Base-by-base conservation (phyloP, 2,113 vertebrate genomes). In the Bettongia penicillata region DNA sequence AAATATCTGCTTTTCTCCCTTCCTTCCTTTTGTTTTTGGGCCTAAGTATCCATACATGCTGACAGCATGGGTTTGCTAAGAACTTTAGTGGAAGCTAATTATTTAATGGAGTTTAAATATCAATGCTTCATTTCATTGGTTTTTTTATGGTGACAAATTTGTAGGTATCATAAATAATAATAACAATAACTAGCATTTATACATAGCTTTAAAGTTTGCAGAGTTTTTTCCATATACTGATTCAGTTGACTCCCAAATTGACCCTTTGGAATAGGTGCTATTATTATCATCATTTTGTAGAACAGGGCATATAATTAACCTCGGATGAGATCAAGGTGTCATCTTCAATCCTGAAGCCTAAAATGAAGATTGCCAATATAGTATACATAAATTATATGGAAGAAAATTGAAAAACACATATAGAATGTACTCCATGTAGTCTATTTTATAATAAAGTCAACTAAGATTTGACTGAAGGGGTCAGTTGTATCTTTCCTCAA, bases 261-360 rank as follows among this genome's bases (percentile, higher is more conserved):
- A 84, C 6, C 68, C 68, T 84, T 84, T n/a, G 68, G 43, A 84
- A 14, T 23, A 43, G 16, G n/a, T 84, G n/a, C 16, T 23, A 23
- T 84, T 84, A 84, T 43, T 84, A 22, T 22, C 37, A 16, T 84
- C 68, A 84, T 43, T 84, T 84, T 84, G 43, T 43, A 94, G 96
- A 96, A 92, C 96, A 98, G 96, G 97, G 98, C 97, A 98, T 97
- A 94, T 96, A 96, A 97, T 98, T 94, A 98, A 98, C 97, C 98
- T 98, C 97, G 48, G 94, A 97, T 95, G 96, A 98, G 97, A 97
- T 98, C 96, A 97, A 96, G 95, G 96, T 95, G 95, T 97, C 97
- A 95, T 98, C 97, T 98, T 98, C 97, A 95, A 49, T 97, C 97
- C 94, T 57, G 93, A 97, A 98, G 98, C 97, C 98, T 96, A 96